phyloP scores from a whole-genome alignment of 2,113 vertebrate species.

The Carassius carassius region DNA sequence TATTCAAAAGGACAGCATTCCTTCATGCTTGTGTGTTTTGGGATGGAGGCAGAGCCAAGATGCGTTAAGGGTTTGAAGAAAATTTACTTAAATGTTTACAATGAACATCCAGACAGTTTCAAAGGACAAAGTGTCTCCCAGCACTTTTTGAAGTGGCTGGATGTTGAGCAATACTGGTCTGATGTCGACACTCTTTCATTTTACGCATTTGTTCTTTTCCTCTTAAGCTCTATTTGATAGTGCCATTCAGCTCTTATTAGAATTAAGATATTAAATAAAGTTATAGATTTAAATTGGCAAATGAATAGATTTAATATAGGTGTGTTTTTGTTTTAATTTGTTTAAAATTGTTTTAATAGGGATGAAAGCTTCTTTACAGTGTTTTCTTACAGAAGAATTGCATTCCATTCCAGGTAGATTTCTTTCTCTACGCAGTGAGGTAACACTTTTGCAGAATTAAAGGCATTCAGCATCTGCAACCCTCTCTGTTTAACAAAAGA shows the following conservation, averaged over 20 bases:
- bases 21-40: conserved; percentile 41
- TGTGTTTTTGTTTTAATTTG: conserved; percentile 20
- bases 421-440: conserved; percentile 36
- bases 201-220: conserved; percentile 39
- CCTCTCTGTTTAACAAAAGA: conserved; percentile 42
- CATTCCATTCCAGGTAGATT: conserved; percentile 58
- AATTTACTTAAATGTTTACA: conserved; percentile 56
- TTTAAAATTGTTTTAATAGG: conserved; percentile 31
- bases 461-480: conserved; percentile 34
- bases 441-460: conserved; percentile 47
- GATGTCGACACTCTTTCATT: conserved; percentile 46
- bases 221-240: conserved; percentile 49
- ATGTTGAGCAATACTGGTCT: conserved; percentile 59
- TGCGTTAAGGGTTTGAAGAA: conserved; percentile 47
- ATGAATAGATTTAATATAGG: conserved; percentile 56
- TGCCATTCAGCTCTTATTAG: conserved; percentile 57
- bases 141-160: conserved; percentile 45
- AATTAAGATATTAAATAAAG: conserved; percentile 49
- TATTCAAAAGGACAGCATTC: conserved; percentile 32
- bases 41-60: conserved; percentile 43
- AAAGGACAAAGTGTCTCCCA: conserved; percentile 31
- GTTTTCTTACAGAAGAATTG: conserved; percentile 43
- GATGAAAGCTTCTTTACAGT: conserved; percentile 49
- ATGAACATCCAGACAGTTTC: conserved; percentile 43
- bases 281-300: conserved; percentile 50